These are phyloP conservation scores for Myotis lucifugus DNA, from an alignment of 2,113 vertebrate species.

Conservation along the genomic window DNA sequence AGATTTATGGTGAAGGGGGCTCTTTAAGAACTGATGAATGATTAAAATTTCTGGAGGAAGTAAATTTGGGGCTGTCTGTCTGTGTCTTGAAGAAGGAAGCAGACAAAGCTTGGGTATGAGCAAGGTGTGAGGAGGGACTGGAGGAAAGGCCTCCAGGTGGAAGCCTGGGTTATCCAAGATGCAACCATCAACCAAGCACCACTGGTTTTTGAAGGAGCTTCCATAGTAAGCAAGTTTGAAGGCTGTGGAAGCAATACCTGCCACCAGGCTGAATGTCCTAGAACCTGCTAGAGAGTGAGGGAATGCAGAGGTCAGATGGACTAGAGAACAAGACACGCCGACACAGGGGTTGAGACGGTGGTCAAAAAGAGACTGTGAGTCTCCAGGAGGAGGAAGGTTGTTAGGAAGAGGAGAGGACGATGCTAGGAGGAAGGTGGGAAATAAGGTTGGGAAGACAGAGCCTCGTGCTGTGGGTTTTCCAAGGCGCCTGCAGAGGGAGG, in stretches of 20 bases:
- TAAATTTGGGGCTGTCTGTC: too few species aligned
- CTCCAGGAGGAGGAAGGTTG: neutral
- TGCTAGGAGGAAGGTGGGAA: neutral
- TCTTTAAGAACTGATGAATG: too few species aligned
- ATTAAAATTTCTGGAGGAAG: neutral
- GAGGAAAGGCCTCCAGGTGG: neutral
- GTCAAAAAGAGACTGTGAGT: neutral
- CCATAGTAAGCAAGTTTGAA: neutral
- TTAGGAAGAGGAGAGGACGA: neutral
- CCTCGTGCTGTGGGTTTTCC: neutral
- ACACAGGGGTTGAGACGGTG: neutral
- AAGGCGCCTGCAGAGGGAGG: neutral
- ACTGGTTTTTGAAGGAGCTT: neutral
- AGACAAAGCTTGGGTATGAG: neutral
- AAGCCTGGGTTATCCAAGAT: neutral
- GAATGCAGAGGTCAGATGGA: neutral
- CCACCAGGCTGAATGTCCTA: neutral
- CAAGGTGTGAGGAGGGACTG: neutral
- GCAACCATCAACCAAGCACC: neutral
- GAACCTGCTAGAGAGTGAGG: neutral
- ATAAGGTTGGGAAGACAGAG: neutral
- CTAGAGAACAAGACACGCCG: neutral
- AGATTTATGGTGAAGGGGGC: neutral
- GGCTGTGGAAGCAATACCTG: neutral
- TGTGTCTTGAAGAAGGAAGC: neutral